Conservation (phyloP, 2,888 invertebrate species). For the Ichneumoninae sp. region DNA sequence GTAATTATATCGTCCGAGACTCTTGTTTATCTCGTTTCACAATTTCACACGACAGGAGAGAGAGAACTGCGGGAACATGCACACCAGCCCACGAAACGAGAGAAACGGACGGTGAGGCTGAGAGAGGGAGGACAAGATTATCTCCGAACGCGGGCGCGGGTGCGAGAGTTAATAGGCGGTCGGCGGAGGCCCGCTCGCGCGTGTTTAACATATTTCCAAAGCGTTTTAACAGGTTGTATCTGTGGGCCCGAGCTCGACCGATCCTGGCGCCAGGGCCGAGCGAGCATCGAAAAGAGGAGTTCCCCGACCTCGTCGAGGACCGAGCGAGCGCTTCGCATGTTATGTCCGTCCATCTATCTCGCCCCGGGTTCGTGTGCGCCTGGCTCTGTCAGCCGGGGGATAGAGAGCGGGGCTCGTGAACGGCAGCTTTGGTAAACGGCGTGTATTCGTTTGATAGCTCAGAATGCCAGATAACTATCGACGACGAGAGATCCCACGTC, state of each 20-base stretch:
- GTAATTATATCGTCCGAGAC: constrained; percentile 21
- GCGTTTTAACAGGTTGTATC: constrained; percentile 67
- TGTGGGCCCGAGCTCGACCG: constrained; percentile 19
- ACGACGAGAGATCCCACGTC: constrained; percentile 27
- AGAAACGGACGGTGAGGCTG: neutral
- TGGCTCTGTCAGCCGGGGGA: neutral
- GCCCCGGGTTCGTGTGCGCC: neutral
- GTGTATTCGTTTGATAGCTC: constrained; percentile 41
- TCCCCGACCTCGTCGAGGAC: constrained; percentile 57
- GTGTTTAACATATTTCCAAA: constrained; percentile 66
- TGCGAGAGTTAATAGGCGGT: constrained; percentile 65
- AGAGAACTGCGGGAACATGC: neutral
- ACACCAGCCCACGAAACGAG: neutral
- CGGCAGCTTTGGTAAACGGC: neutral
- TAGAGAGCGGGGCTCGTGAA: neutral
- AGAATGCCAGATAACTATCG: constrained; percentile 47
- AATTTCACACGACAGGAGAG: constrained; percentile 21
- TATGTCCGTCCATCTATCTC: constrained; percentile 5
- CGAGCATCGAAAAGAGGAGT: constrained; percentile 58
- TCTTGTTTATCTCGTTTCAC: neutral
- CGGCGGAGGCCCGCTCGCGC: constrained; percentile 50
- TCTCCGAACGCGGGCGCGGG: constrained; percentile 48
- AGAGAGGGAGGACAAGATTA: constrained; percentile 37
- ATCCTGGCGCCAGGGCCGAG: constrained; percentile 58
- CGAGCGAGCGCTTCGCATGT: constrained; percentile 5